Evolutionary conservation across 2,113 vertebrate genomes (phyloP).

Genomic region (Cyrtonyx montezumae): DNA sequence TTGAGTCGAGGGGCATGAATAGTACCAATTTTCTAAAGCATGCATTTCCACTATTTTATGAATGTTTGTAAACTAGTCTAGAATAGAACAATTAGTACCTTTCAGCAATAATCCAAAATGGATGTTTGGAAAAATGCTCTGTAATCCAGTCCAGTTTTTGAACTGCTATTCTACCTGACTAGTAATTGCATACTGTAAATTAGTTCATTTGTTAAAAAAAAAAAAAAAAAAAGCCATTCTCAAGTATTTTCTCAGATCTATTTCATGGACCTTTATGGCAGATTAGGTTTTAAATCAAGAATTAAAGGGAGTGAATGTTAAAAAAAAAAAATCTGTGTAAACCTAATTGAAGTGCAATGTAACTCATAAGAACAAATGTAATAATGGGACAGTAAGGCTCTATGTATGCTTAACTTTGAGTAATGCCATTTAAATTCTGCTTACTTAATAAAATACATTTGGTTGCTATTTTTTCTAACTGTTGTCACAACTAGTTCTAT

Average conservation of each 20-base stretch:
- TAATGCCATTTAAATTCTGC: neutral
- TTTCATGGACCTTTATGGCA: constrained; percentile 9
- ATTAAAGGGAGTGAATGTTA: neutral
- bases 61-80: constrained; percentile 78
- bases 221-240: neutral
- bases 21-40: constrained; percentile 78
- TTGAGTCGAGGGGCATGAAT: constrained; percentile 75
- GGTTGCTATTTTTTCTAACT: neutral
- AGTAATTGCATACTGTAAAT: constrained; percentile 57
- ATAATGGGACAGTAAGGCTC: neutral
- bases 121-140: constrained; percentile 63
- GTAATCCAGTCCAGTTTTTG: constrained; percentile 45
- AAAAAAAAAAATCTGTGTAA: neutral
- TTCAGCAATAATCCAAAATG: constrained; percentile 77
- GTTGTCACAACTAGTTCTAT: neutral
- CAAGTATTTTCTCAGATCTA: constrained; percentile 47
- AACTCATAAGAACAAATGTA: neutral
- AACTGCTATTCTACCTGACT: constrained; percentile 50
- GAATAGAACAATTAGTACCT: constrained; percentile 68
- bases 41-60: constrained; percentile 79
- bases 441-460: constrained; percentile 38
- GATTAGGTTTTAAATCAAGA: neutral
- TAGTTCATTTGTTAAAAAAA: neutral
- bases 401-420: neutral
- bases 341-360: neutral